phyloP scores from a whole-genome alignment of 2,888 invertebrate genomes.

The Stenolophus ochropezus region DNA sequence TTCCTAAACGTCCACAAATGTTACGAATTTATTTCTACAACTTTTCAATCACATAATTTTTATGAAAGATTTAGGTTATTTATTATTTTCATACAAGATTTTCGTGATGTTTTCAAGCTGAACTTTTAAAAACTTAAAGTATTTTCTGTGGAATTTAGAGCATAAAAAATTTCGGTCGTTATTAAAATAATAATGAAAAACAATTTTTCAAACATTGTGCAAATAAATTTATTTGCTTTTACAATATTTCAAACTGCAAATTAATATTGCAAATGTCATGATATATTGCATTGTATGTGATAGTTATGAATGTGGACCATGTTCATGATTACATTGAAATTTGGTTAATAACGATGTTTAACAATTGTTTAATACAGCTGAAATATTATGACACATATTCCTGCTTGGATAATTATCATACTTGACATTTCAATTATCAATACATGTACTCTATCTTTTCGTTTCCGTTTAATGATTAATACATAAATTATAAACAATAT shows the following conservation, averaged over 20 bases:
- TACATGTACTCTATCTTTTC: neutral
- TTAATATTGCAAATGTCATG: neutral
- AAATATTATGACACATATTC: constrained; percentile 3
- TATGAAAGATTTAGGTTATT: too few species aligned
- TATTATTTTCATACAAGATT: too few species aligned
- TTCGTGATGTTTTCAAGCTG: too few species aligned
- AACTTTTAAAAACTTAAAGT: too few species aligned
- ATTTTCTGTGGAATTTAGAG: too few species aligned
- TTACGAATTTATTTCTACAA: constrained; percentile 2
- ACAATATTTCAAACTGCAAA: neutral
- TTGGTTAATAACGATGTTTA: constrained; percentile 1
- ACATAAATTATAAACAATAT: too few species aligned
- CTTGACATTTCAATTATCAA: constrained; percentile 9
- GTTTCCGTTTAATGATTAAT: neutral
- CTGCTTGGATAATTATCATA: neutral
- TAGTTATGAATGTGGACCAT: neutral
- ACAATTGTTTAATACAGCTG: neutral
- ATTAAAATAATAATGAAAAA: neutral
- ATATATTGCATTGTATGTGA: neutral
- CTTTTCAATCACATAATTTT: neutral
- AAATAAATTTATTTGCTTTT: neutral
- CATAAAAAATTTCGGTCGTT: neutral
- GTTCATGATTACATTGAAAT: constrained; percentile 1
- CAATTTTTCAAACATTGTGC: too few species aligned
- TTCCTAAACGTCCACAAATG: neutral